phyloP scores from a whole-genome alignment of 2,797 vertebrate genomes.

The Spinus olivaceus region DNA sequence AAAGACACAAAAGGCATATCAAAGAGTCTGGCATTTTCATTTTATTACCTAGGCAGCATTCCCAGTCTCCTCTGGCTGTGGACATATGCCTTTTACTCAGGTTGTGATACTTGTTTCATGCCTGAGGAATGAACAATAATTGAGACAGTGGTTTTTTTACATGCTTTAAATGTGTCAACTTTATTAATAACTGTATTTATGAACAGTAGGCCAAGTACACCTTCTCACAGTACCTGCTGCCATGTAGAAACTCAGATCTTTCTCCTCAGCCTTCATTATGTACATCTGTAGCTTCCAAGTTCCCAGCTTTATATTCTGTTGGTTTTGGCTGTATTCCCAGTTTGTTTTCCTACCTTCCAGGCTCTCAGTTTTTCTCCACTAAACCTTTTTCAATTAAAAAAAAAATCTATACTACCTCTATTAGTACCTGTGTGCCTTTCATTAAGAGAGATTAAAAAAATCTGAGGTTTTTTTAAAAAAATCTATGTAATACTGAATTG shows the following conservation, averaged over 20 bases:
- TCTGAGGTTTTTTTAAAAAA: neutral
- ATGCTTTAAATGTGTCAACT: neutral
- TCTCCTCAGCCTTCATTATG: neutral
- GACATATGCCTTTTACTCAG: neutral
- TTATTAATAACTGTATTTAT: neutral
- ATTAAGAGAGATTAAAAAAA: neutral
- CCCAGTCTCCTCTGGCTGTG: neutral
- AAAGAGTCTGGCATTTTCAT: neutral
- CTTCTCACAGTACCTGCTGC: neutral
- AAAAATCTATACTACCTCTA: neutral
- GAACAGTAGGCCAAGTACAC: neutral
- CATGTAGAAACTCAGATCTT: neutral
- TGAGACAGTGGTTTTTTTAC: neutral
- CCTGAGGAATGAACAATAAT: constrained; percentile 9
- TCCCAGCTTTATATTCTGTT: neutral
- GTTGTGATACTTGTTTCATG: neutral
- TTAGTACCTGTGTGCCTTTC: neutral
- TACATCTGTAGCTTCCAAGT: neutral
- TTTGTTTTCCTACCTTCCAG: neutral
- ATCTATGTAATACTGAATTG: neutral
- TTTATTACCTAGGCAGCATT: constrained; percentile 2
- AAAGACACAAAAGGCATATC: neutral
- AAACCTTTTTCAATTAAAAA: neutral
- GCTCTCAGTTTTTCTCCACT: neutral
- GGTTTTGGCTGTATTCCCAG: neutral